Evolutionary conservation across 2,888 invertebrate genomes (phyloP), one percentile per base, ranked within the genome.

Genomic region (Flexamia atlantica): DNA sequence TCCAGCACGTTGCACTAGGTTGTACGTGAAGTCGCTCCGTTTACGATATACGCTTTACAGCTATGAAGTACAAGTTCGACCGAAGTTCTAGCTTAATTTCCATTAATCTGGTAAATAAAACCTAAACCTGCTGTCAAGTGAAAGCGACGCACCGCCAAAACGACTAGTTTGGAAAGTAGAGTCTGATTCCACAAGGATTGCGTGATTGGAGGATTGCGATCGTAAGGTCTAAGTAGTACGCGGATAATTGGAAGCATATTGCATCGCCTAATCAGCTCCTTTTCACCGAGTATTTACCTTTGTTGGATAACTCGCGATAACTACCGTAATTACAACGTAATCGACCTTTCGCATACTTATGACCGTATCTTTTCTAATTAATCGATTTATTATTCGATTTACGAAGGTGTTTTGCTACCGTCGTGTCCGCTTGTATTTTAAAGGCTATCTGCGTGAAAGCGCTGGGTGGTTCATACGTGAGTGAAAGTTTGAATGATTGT

Each of bases 251-350:
- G 70, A 36, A 70, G 40, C 70, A 40, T 40, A 36, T 23, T 20
- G 40, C 70, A 28, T 40, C 3, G 1, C 20, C 70, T 70, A 40
- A 70, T 68, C 70, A 70, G 70, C 10, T 5, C 17, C 9, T 36
- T 70, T 32, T 70, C 40, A 36, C 30, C 17, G 40, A 7, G 30
- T 68, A 32, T 68, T 70, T 70, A 36, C 70, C 70, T 70, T 70
- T 40, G 36, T 36, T 36, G 40, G 70, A 20, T 14, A 10, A 68
- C 36, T 36, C 40, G 40, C 14, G 28, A 25, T 40, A 36, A 70
- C n/a, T 40, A 70, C 32, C 5, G 25, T 40, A 36, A 70, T 40
- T 40, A 40, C 23, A 32, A 28, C 32, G 25, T 30, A 70, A 70
- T 36, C n/a, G 36, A 70, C 70, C 70, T 70, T 70, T 70, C 23